Percentiles rank a stretch among this genome's conserved stretches.
Evolutionary conservation across 2,888 invertebrate species (phyloP).

Genomic region (Proisotoma minuta): DNA sequence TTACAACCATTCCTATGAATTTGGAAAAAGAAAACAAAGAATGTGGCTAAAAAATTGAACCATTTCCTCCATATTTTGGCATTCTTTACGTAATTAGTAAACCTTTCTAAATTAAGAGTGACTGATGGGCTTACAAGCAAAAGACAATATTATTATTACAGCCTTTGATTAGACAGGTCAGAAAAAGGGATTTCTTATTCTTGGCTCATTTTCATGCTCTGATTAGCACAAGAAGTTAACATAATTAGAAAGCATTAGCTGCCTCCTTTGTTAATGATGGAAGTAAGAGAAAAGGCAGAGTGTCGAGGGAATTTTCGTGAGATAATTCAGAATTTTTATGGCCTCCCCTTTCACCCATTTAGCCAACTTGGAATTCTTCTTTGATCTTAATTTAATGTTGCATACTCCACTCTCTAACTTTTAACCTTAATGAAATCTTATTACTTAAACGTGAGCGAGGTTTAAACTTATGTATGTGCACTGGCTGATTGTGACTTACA

Average conservation of each 20-base stretch:
- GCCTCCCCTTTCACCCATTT: not conserved
- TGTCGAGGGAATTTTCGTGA: not conserved
- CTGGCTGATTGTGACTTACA: constrained; percentile 1
- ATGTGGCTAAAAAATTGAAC: too few relatives aligned
- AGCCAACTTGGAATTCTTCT: not conserved
- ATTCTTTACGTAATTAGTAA: not conserved
- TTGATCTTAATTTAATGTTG: not conserved
- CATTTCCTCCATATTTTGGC: too few relatives aligned
- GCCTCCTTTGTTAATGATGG: not conserved
- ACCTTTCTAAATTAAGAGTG: too few relatives aligned
- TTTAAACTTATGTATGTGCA: too few relatives aligned
- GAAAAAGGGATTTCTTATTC: not conserved
- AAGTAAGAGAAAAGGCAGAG: not conserved
- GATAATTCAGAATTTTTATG: constrained; percentile 7
- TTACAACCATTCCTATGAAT: too few relatives aligned
- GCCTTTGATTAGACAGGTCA: not conserved
- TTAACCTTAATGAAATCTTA: constrained; percentile 16
- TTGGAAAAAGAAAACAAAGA: too few relatives aligned
- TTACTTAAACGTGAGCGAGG: constrained; percentile 7
- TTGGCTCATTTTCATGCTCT: constrained; percentile 12
- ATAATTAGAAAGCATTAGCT: constrained; percentile 16
- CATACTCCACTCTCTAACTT: too few relatives aligned
- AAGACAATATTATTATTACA: constrained; percentile 14
- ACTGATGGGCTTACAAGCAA: too few relatives aligned
- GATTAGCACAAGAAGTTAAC: constrained; percentile 14